These are phyloP conservation scores for Malacosoma neustria DNA, from an alignment of 2,888 invertebrate genomes.

Conservation along the genomic window DNA sequence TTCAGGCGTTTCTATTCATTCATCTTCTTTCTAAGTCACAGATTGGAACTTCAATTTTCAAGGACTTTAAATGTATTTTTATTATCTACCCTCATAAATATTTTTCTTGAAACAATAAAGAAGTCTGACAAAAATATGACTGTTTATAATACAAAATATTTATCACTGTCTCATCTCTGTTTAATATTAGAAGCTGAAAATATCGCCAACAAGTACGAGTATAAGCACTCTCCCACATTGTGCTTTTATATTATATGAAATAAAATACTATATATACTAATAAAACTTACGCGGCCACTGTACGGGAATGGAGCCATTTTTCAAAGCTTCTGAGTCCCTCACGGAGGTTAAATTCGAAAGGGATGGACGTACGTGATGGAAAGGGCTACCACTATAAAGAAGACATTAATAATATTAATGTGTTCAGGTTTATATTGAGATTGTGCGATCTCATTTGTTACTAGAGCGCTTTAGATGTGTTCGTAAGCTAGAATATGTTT, in stretches of 20 bases:
- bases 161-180: too few relatives aligned
- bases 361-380: constrained; percentile 12
- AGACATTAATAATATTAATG: constrained; percentile 9
- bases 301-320: constrained; percentile 32
- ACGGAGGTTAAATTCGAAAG: constrained; percentile 2
- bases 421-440: not conserved
- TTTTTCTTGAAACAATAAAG: too few relatives aligned
- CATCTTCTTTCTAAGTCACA: too few relatives aligned
- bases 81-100: too few relatives aligned
- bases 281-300: constrained; percentile 18
- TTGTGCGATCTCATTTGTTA: not conserved
- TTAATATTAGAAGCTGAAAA: too few relatives aligned
- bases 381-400: constrained; percentile 6
- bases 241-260: constrained; percentile 1
- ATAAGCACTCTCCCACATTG: constrained; percentile 34
- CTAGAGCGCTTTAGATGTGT: too few relatives aligned
- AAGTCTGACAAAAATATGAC: too few relatives aligned
- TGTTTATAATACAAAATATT: too few relatives aligned
- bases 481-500: too few relatives aligned
- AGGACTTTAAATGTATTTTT: too few relatives aligned
- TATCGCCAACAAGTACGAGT: constrained; percentile 10
- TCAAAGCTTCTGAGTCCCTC: constrained; percentile 23
- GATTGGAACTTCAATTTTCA: too few relatives aligned
- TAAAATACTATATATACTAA: constrained; percentile 10
- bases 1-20: too few relatives aligned